phyloP scores from a whole-genome alignment of 2,888 invertebrate species.

The Microdon myrmicae region DNA sequence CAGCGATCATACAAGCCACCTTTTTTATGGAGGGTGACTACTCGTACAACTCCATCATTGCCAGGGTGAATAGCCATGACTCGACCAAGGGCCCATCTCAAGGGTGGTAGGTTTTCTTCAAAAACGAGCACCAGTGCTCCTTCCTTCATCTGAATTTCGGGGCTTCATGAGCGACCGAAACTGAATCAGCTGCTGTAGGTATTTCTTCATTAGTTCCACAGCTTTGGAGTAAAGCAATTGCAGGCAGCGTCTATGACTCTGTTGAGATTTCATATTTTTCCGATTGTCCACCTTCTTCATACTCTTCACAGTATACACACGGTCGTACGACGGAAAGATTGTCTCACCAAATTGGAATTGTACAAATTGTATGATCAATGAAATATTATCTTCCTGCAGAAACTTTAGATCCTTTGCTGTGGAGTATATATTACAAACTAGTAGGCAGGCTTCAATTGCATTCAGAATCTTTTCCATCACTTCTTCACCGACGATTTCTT shows the following conservation, averaged over 20 bases:
- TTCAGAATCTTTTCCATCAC: constrained; percentile 87
- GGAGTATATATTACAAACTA: constrained; percentile 90
- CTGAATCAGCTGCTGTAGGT: no score
- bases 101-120: no score
- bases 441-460: constrained; percentile 92
- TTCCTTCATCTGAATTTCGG: no score
- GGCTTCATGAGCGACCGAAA: no score
- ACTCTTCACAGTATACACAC: constrained; percentile 76
- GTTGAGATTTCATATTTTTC: constrained; percentile 65
- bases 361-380: constrained; percentile 91
- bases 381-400: constrained; percentile 97
- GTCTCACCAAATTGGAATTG: constrained; percentile 97
- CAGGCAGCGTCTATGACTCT: constrained; percentile 62
- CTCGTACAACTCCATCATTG: no score
- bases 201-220: constrained; percentile 65
- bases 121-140: no score
- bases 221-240: constrained; percentile 65
- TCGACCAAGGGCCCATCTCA: no score
- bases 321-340: constrained; percentile 96
- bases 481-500: constrained; percentile 65
- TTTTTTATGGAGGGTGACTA: no score
- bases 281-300: constrained; percentile 75
- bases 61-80: no score
- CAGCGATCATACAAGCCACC: no score
- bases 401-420: constrained; percentile 95